Evolutionary conservation across 2,888 invertebrate species (phyloP).

Genomic region (Nemapogon koenigi): DNA sequence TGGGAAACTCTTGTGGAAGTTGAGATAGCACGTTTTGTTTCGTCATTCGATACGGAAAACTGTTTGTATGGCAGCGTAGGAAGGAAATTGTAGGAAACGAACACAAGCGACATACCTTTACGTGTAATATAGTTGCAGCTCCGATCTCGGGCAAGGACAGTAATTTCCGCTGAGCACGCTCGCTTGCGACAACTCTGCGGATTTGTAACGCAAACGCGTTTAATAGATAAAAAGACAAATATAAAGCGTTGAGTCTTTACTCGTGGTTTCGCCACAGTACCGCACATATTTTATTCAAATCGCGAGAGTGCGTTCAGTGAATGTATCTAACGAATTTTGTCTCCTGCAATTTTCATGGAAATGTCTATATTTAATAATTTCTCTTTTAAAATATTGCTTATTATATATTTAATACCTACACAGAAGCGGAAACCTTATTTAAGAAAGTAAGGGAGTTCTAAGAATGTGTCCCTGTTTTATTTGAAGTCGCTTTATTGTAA

Average conservation of each 20-base stretch:
- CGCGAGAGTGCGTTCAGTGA: slow-evolving; percentile 35
- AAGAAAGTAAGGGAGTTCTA: too few relatives aligned
- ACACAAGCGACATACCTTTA: not conserved
- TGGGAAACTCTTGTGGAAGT: slow-evolving; percentile 2
- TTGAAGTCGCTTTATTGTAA: too few relatives aligned
- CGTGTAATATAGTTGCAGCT: slow-evolving; percentile 3
- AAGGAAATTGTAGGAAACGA: not conserved
- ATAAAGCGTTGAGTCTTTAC: slow-evolving; percentile 5
- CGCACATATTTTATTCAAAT: slow-evolving; percentile 52
- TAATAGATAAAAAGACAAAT: slow-evolving; percentile 41
- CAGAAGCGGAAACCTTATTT: too few relatives aligned
- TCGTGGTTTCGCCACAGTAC: slow-evolving; percentile 10
- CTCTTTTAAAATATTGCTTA: too few relatives aligned
- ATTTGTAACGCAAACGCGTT: slow-evolving; percentile 11
- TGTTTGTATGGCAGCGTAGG: not conserved
- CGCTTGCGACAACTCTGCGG: slow-evolving; percentile 4
- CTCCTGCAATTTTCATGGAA: slow-evolving; percentile 1
- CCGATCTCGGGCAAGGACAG: not conserved
- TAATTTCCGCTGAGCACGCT: slow-evolving; percentile 4
- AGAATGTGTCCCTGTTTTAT: too few relatives aligned
- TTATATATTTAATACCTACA: too few relatives aligned
- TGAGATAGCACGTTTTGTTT: slow-evolving; percentile 2
- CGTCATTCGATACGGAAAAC: not conserved
- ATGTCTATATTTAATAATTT: too few relatives aligned
- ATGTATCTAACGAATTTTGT: slow-evolving; percentile 37